Conservation (phyloP, 2,797 vertebrate species). For the Phoxinus dragarum region DNA sequence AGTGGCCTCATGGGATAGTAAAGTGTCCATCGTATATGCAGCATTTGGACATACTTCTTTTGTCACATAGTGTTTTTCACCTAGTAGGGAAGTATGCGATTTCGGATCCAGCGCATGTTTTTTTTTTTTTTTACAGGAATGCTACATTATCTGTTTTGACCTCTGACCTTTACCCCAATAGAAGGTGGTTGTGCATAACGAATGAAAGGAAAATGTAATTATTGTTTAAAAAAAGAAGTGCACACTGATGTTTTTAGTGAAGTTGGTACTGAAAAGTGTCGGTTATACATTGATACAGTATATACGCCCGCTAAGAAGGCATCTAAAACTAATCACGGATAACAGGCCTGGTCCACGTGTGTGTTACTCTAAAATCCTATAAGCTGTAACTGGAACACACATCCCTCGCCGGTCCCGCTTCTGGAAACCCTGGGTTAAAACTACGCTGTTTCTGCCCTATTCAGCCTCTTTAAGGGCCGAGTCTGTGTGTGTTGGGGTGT, state of each 20-base stretch:
- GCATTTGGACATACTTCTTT: background rate
- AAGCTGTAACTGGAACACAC: constrained; percentile 47
- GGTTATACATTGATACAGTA: constrained; percentile 73
- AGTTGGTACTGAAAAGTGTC: constrained; percentile 63
- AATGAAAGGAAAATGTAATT: constrained; percentile 19
- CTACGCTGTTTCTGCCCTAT: constrained; percentile 67
- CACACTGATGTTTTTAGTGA: constrained; percentile 50
- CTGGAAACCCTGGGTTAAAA: constrained; percentile 63
- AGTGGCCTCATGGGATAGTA: too few relatives aligned
- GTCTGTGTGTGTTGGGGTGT: constrained; percentile 11
- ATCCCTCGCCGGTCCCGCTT: constrained; percentile 22
- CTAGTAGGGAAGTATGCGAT: background rate
- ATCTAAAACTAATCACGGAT: constrained; percentile 60
- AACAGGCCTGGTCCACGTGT: constrained; percentile 49
- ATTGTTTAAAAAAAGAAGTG: constrained; percentile 23
- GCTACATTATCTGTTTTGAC: constrained; percentile 34
- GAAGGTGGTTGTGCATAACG: background rate
- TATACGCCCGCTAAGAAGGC: constrained; percentile 58
- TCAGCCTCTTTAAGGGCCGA: constrained; percentile 59
- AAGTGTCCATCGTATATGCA: too few relatives aligned
- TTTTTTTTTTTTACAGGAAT: constrained; percentile 7
- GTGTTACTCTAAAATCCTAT: constrained; percentile 57
- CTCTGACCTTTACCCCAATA: background rate
- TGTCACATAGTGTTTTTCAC: background rate
- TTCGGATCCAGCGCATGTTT: background rate